Evolutionary conservation across 2,113 vertebrate species (phyloP).

Genomic region (Myrmophylax atrothorax): DNA sequence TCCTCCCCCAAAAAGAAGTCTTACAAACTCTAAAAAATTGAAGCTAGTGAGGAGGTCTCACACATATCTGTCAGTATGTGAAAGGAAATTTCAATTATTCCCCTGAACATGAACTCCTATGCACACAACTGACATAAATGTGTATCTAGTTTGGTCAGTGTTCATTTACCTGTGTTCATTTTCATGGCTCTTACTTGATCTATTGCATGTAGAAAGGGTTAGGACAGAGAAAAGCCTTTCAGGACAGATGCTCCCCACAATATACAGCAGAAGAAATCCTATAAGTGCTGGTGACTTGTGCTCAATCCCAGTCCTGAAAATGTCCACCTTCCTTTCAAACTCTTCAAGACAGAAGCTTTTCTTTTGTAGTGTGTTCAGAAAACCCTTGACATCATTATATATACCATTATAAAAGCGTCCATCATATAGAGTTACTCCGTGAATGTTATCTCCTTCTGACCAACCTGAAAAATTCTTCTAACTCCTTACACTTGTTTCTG

Average conservation of each 20-base stretch:
- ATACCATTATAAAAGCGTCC: neutral
- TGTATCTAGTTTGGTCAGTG: neutral
- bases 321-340: neutral
- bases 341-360: neutral
- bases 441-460: constrained; percentile 1
- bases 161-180: neutral
- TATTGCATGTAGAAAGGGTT: neutral
- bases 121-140: rapidly evolving
- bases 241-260: neutral
- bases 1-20: neutral
- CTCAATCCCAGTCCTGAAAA: neutral
- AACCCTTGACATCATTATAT: neutral
- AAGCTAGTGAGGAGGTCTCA: neutral
- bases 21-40: neutral
- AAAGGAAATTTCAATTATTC: neutral
- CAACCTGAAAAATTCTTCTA: neutral
- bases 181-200: neutral
- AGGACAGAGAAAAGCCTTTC: neutral
- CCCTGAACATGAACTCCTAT: neutral
- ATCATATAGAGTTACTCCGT: neutral
- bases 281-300: neutral
- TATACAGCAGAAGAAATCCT: neutral
- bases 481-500: neutral
- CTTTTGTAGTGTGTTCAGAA: neutral
- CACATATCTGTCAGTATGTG: neutral